These are phyloP conservation scores for Myripristis jacobus DNA, from an alignment of 2,797 vertebrate genomes.

Conservation along the genomic window DNA sequence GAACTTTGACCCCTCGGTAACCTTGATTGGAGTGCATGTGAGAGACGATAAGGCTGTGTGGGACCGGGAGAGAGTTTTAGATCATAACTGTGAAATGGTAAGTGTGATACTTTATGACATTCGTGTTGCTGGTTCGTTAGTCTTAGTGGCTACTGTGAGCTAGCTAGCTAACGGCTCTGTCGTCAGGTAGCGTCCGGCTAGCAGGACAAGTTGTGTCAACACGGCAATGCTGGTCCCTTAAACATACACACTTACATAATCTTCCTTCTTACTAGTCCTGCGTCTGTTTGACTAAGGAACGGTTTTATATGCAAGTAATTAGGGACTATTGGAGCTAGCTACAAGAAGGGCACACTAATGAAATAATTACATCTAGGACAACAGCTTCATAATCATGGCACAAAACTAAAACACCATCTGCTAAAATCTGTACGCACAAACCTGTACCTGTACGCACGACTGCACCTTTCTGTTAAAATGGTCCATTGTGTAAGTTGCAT, in stretches of 20 bases:
- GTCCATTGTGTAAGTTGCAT: neutral
- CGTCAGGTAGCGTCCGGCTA: constrained; percentile 3
- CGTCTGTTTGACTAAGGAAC: neutral
- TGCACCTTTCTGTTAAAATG: neutral
- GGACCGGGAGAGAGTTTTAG: neutral
- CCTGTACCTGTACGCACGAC: neutral
- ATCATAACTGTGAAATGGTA: constrained; percentile 62
- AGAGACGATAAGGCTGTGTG: neutral
- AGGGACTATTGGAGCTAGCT: neutral
- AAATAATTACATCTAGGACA: neutral
- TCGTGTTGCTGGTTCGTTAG: neutral
- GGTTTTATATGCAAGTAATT: too few relatives aligned
- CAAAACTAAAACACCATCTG: neutral
- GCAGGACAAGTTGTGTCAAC: neutral
- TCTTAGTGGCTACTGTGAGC: too few relatives aligned
- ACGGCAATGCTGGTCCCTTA: neutral
- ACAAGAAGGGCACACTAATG: neutral
- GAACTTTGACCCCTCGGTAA: constrained; percentile 73
- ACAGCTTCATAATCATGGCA: too few relatives aligned
- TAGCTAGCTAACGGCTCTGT: neutral
- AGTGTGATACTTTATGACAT: neutral
- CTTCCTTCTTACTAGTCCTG: neutral
- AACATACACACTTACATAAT: neutral
- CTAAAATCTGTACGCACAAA: neutral
- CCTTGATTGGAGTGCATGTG: constrained; percentile 73